Evolutionary conservation across 2,113 vertebrate species (phyloP), one percentile per base, ranked within the genome.

Genomic region (Oplegnathus fasciatus): DNA sequence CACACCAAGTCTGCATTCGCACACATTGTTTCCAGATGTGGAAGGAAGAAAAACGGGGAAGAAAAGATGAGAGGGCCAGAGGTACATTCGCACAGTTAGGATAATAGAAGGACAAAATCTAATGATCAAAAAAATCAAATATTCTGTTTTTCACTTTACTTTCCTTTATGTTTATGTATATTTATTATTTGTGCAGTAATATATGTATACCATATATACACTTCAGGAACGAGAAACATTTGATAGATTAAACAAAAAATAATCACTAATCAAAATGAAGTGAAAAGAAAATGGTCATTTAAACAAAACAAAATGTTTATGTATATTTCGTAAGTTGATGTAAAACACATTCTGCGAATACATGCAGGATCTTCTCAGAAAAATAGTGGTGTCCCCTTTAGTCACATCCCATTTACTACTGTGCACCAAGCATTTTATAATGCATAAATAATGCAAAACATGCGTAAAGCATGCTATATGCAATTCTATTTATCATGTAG

Each of bases 21-120:
- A 80, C 81, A 89, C 88, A 96, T 95, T 94, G 94, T 92, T 95
- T 95, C 95, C 95, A 96, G 95, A 96, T 96, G 95, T 95, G 88
- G 64, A 84, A 64, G 32, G 74, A 73, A 72, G 50, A 77, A 78
- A 61, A 82, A 71, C 22, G 73, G 26, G 20, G 50, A 55, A 82
- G 78, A 79, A 75, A 84, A 85, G 65, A 75, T 24, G 82, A 65
- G 37, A 84, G 65, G 71, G 81, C 57, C 80, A 84, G 57, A 71
- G 84, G 67, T 66, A 28, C 13, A n/a, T 44, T 80, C 55, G 52
- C 22, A 68, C 61, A 58, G n/a, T n/a, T 40, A 22, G 55, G 52
- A 75, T 18, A 48, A 40, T 11, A 40, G 9, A 20, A 55, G 20
- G 42, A 15, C 20, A 1, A 4, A 34, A 1, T 44, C 17, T 0